phyloP scores from a whole-genome alignment of 2,888 invertebrate species.

The Dermolepida albohirtum region DNA sequence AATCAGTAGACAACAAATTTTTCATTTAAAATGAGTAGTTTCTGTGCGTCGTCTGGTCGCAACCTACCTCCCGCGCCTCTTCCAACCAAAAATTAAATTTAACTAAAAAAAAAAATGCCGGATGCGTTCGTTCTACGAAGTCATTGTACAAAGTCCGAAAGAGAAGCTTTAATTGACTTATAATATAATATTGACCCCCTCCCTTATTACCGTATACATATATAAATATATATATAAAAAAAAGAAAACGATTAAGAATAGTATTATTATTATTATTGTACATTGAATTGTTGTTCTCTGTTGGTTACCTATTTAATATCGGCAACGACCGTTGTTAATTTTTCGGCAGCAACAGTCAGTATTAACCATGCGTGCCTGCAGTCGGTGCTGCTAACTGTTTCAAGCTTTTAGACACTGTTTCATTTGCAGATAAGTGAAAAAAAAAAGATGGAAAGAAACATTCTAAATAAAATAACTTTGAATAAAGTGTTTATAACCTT shows the following conservation, averaged over 20 bases:
- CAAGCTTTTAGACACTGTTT: constrained; percentile 58
- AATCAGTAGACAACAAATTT: constrained; percentile 42
- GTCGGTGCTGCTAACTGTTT: constrained; percentile 61
- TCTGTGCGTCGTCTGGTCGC: constrained; percentile 49
- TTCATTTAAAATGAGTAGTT: constrained; percentile 48
- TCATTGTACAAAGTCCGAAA: constrained; percentile 57
- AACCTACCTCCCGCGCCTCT: constrained; percentile 50
- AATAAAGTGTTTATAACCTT: not conserved
- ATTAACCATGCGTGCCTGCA: constrained; percentile 64
- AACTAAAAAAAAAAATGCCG: constrained; percentile 21
- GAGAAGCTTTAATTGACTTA: constrained; percentile 64
- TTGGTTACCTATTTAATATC: constrained; percentile 54
- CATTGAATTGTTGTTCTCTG: constrained; percentile 62
- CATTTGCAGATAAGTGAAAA: constrained; percentile 36
- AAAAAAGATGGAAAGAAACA: constrained; percentile 14
- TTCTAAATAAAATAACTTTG: not conserved
- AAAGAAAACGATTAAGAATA: constrained; percentile 32
- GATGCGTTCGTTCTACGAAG: constrained; percentile 45
- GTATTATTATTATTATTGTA: constrained; percentile 54
- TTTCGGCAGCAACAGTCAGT: constrained; percentile 63
- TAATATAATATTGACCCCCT: constrained; percentile 50
- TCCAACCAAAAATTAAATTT: constrained; percentile 22
- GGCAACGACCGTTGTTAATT: constrained; percentile 57
- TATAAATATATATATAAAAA: constrained; percentile 40
- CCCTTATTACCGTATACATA: constrained; percentile 54